A percentile compares a stretch with the other conserved stretches of the same genome.
These are phyloP conservation scores for Bombycilla garrulus DNA, from an alignment of 2,113 vertebrate species.

Conservation along the genomic window DNA sequence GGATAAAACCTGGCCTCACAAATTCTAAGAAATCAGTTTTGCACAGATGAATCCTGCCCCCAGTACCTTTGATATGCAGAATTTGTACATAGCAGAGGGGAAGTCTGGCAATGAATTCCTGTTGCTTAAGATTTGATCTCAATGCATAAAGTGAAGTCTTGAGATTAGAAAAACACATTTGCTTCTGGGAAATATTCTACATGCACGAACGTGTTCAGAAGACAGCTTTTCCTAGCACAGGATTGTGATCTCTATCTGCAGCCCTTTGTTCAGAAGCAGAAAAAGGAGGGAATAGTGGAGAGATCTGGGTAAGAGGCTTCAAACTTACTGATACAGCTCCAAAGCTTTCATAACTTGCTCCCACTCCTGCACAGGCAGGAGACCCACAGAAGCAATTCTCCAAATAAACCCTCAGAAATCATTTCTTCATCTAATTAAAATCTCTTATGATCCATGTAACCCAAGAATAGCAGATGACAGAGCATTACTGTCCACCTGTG, in stretches of 20 bases:
- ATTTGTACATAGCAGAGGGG: not conserved
- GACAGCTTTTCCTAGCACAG: not conserved
- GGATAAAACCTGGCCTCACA: not conserved
- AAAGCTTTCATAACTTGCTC: not conserved
- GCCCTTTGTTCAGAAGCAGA: not conserved
- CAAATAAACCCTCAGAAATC: not conserved
- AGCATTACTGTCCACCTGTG: not conserved
- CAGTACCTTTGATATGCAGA: not conserved
- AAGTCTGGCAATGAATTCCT: slow-evolving; percentile 30
- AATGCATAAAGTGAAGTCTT: not conserved
- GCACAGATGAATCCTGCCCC: not conserved
- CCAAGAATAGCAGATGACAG: not conserved
- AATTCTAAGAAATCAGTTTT: not conserved
- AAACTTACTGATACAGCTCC: not conserved
- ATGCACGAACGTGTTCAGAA: not conserved
- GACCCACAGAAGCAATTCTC: not conserved
- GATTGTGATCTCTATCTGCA: slow-evolving; percentile 22
- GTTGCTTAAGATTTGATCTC: slow-evolving; percentile 31
- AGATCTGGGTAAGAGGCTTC: not conserved
- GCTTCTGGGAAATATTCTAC: slow-evolving; percentile 47
- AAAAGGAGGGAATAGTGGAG: not conserved
- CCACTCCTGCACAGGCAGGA: not conserved
- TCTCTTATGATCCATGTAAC: not conserved
- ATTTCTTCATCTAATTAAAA: not conserved
- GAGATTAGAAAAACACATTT: slow-evolving; percentile 39